Evolutionary conservation across 2,113 vertebrate genomes (phyloP), one percentile per base, ranked within the genome.

Genomic region (Cyprinus carpio): DNA sequence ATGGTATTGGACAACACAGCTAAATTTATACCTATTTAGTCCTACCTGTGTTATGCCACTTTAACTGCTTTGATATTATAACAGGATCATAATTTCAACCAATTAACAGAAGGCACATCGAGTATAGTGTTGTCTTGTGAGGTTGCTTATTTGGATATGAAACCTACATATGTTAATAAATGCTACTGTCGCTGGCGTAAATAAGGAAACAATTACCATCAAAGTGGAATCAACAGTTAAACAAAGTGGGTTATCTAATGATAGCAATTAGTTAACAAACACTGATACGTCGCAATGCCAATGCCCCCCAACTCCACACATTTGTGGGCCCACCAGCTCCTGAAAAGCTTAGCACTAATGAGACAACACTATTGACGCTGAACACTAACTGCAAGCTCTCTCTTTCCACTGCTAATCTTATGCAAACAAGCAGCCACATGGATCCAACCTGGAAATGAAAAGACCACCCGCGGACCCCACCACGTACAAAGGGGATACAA

Each of bases 371-470:
- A 84, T 82, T 82, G 84, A 86, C 6, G 31, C 85, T 16, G 69
- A 62, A 80, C 54, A 23, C 71, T 79, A 76, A 77, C 77, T 34
- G 64, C 62, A 56, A 67, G 56, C 56, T 78, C 84, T 46, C 40
- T 71, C 86, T 78, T 84, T 85, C 86, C 86, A 83, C 25, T 75
- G 81, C 75, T 89, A 90, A 91, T 86, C 87, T 86, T 91, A 90
- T 87, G 87, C 91, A 93, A 94, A 94, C 90, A 93, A 89, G 85
- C 87, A 85, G 84, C 84, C 79, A 82, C 90, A 76, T 87, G 4
- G 64, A 90, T 87, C 85, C 87, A 90, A 88, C 81, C 84, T 89
- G 92, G 92, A 92, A 91, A 92, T 94, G 81, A 93, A 88, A 83
- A 90, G 91, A 92, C 92, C 92, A 92, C 93, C 92, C 91, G 90